Evolutionary conservation across 2,113 vertebrate species (phyloP), one percentile per base, ranked within the genome.

Genomic region (Apodemus sylvaticus): DNA sequence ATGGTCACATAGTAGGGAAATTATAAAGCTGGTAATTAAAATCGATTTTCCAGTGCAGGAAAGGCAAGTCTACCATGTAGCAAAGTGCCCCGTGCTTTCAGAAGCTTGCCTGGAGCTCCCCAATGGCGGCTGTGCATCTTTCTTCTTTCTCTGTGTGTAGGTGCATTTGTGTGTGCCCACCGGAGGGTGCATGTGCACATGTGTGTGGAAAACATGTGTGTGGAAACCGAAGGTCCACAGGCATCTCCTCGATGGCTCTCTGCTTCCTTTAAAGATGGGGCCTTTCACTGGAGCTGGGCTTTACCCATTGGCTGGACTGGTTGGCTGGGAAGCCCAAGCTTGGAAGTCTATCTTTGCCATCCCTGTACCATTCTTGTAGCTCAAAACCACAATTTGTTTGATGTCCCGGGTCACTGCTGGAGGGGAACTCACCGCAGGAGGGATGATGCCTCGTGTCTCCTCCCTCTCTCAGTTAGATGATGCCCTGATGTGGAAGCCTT

Each of bases 11-110:
- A 31, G 34, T 36, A 85, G 64, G 13, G 19, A 62, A 93, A 90
- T 19, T 29, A 58, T 48, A 96, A 71, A 66, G 16, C 16, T 94
- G 64, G 68, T 93, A 91, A 79, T 74, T 86, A 66, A 95, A 78
- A 83, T 53, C 60, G 87, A 53, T 45, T 94, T 91, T 85, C 83
- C 26, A 5, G 24, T 13, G 29, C 3, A 71, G 60, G 78, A 71
- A 83, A 85, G 73, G 60, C 55, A 92, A 94, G 36, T 87, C 70
- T 74, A 20, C 64, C 48, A 34, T 0, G 39, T 6, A 85, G n/a
- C 90, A 94, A 91, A 97, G 19, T 76, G 51, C 71, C 39, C 5
- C 60, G 58, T 96, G 55, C 19, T 34, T 2, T 91, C 70, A 36
- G 70, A 36, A 70, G 85, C 3, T 16, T 24, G 66, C 6, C 16